These are phyloP conservation scores for Eupithecia subumbrata DNA, from an alignment of 2,888 invertebrate species.

Conservation along the genomic window DNA sequence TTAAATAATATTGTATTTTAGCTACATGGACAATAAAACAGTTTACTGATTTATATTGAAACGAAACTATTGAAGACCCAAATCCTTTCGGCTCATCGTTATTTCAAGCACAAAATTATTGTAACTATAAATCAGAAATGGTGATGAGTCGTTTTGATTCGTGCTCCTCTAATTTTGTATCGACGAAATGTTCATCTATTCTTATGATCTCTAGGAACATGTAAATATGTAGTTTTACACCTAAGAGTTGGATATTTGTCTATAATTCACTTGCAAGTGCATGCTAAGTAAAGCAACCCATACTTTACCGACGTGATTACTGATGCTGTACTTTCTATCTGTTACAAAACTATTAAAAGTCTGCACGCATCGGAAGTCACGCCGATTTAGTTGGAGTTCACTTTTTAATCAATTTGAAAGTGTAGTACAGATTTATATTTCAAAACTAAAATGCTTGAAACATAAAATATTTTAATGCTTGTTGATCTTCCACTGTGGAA, in stretches of 20 bases:
- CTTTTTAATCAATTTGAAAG: conserved; percentile 18
- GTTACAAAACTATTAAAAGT: background rate
- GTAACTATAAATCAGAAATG: conserved; percentile 21
- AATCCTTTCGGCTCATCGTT: conserved; percentile 37
- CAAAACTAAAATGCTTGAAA: conserved; percentile 39
- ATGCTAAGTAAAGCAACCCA: background rate
- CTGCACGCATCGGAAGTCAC: conserved; percentile 4
- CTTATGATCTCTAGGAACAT: conserved; percentile 44
- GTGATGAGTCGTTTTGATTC: conserved; percentile 29
- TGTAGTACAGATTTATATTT: conserved; percentile 37
- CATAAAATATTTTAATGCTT: conserved; percentile 40
- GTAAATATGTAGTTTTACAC: conserved; percentile 42
- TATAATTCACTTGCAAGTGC: conserved; percentile 33
- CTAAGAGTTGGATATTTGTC: conserved; percentile 30
- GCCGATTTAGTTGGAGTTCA: conserved; percentile 4
- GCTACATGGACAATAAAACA: conserved; percentile 38
- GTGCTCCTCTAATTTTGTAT: conserved; percentile 17
- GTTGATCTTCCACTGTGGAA: conserved; percentile 44
- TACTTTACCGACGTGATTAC: conserved; percentile 10
- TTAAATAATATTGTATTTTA: background rate
- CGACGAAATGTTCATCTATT: conserved; percentile 37
- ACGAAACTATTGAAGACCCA: conserved; percentile 27
- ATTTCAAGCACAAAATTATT: conserved; percentile 21
- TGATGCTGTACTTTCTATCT: background rate
- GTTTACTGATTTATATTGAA: conserved; percentile 47